Evolutionary conservation across 2,113 vertebrate species (phyloP).

Genomic region (Pristiophorus japonicus): DNA sequence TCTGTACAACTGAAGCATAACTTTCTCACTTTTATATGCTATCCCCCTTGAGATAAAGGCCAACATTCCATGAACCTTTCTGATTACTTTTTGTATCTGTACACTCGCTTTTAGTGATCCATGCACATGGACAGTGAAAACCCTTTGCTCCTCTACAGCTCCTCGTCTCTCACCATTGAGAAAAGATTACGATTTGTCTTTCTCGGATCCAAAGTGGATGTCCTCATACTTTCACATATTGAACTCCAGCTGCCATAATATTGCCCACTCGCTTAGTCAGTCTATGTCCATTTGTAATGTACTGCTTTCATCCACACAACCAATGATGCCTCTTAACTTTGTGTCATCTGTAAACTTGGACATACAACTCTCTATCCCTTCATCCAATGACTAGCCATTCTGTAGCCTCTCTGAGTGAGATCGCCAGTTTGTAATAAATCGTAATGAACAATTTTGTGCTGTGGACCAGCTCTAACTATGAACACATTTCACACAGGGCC

Average conservation of each 20-base stretch:
- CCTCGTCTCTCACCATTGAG: not conserved
- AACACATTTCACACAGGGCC: not conserved
- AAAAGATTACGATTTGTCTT: not conserved
- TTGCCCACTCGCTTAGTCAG: not conserved
- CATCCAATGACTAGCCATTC: not conserved
- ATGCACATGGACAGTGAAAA: not conserved
- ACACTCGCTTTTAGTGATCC: not conserved
- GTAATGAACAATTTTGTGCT: not conserved
- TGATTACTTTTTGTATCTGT: not conserved
- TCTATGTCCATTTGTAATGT: not conserved
- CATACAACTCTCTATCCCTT: not conserved
- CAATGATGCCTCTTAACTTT: not conserved
- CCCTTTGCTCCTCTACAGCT: not conserved
- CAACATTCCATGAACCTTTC: not conserved
- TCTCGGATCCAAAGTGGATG: not conserved
- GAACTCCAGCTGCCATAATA: not conserved
- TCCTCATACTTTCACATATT: not conserved
- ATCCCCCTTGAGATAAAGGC: not conserved
- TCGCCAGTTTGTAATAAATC: not conserved
- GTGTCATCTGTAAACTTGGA: not conserved
- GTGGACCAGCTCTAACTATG: not conserved
- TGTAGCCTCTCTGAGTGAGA: not conserved
- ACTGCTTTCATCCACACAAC: not conserved
- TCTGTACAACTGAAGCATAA: not conserved
- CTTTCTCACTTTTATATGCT: not conserved